phyloP scores from a whole-genome alignment of 2,888 invertebrate genomes.

The Pristionchus mayeri region DNA sequence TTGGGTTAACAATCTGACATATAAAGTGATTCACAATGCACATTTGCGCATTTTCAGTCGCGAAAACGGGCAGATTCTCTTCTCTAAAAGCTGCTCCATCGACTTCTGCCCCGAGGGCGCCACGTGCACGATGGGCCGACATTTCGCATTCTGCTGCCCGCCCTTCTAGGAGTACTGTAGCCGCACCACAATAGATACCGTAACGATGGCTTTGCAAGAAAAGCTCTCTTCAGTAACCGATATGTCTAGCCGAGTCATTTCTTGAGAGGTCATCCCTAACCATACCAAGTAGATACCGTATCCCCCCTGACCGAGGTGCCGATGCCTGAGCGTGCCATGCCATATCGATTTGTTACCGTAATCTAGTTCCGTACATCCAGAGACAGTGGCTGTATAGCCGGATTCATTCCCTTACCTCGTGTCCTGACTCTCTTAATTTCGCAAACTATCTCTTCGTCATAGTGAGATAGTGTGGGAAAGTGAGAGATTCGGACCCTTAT shows the following conservation, averaged over 20 bases:
- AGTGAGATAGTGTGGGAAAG: no score
- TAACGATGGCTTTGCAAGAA: neutral
- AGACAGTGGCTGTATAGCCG: neutral
- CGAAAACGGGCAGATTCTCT: conserved; percentile 44
- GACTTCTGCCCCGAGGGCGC: conserved; percentile 37
- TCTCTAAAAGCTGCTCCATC: conserved; percentile 20
- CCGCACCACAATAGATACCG: neutral
- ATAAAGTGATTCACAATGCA: no score
- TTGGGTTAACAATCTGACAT: no score
- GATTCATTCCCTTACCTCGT: neutral
- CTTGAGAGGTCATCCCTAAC: neutral
- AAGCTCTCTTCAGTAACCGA: no score
- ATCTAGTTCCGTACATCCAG: no score
- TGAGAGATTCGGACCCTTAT: no score
- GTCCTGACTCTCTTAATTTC: no score
- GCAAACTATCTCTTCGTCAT: no score
- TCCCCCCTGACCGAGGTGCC: no score
- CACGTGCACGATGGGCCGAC: conserved; percentile 15
- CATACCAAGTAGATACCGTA: neutral
- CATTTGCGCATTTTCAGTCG: neutral
- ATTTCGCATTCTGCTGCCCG: conserved; percentile 46
- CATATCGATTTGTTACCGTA: no score
- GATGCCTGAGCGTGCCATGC: no score
- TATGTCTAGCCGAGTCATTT: no score
- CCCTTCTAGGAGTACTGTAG: conserved; percentile 38